Conservation (phyloP, 2,888 invertebrate species). For the Drosophila neoperkinsi region DNA sequence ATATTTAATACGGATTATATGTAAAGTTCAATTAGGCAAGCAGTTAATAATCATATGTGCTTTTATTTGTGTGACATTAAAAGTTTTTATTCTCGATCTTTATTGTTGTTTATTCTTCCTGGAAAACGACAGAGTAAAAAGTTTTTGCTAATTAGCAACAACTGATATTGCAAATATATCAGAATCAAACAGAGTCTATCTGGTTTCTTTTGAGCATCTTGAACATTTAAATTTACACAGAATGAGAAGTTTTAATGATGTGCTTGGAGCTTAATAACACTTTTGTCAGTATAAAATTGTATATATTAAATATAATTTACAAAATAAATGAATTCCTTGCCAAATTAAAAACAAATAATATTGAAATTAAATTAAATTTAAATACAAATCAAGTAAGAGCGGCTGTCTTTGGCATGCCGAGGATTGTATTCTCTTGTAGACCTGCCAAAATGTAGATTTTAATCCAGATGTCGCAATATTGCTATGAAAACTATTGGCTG, state of each 20-base stretch:
- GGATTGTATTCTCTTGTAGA: neutral
- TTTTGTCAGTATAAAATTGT: neutral
- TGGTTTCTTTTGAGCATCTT: neutral
- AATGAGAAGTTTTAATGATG: neutral
- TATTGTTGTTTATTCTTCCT: neutral
- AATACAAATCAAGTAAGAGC: neutral
- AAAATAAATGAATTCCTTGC: neutral
- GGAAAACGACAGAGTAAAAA: neutral
- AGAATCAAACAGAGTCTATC: neutral
- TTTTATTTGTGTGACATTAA: neutral
- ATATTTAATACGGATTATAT: constrained; percentile 1
- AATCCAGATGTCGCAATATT: neutral
- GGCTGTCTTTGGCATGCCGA: neutral
- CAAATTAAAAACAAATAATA: neutral
- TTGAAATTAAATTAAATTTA: neutral
- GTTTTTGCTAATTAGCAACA: neutral
- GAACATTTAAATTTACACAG: neutral
- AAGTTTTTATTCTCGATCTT: neutral
- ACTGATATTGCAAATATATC: neutral
- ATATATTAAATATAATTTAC: neutral
- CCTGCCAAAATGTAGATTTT: neutral
- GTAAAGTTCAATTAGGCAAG: neutral
- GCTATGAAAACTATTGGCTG: neutral
- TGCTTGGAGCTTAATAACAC: neutral
- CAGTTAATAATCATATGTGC: neutral